Conservation (phyloP, 1,140 invertebrate genomes). For the Atta texana region DNA sequence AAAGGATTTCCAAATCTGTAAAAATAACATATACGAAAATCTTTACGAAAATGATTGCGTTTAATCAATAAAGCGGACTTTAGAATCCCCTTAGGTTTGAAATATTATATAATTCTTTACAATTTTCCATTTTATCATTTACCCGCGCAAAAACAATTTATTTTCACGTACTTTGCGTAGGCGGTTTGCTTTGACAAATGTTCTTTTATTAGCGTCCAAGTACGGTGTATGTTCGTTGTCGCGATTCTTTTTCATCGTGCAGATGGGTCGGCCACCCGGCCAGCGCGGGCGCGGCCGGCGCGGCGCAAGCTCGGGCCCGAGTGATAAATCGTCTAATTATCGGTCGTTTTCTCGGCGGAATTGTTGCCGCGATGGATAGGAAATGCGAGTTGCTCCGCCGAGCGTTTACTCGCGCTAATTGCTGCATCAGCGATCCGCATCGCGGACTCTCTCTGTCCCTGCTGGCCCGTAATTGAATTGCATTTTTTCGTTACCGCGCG, state of each 20-base stretch:
- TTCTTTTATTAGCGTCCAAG: constrained; percentile 41
- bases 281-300: not conserved
- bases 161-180: constrained; percentile 20
- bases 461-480: constrained; percentile 53
- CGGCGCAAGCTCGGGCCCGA: constrained; percentile 18
- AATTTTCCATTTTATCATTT: constrained; percentile 29
- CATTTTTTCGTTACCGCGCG: constrained; percentile 53
- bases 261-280: constrained; percentile 4
- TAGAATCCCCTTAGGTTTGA: not conserved
- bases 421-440: constrained; percentile 44
- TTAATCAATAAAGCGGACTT: no score
- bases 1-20: no score
- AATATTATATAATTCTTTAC: not conserved
- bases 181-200: constrained; percentile 51
- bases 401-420: constrained; percentile 60
- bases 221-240: constrained; percentile 16
- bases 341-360: constrained; percentile 58
- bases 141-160: constrained; percentile 13
- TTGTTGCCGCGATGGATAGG: constrained; percentile 60
- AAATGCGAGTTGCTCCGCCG: constrained; percentile 54
- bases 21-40: no score
- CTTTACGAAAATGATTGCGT: no score
- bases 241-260: constrained; percentile 34
- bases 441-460: constrained; percentile 42
- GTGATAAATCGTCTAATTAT: constrained; percentile 71